These are phyloP conservation scores for Phalacrocorax carbo DNA, from an alignment of 2,113 vertebrate genomes.

Conservation along the genomic window DNA sequence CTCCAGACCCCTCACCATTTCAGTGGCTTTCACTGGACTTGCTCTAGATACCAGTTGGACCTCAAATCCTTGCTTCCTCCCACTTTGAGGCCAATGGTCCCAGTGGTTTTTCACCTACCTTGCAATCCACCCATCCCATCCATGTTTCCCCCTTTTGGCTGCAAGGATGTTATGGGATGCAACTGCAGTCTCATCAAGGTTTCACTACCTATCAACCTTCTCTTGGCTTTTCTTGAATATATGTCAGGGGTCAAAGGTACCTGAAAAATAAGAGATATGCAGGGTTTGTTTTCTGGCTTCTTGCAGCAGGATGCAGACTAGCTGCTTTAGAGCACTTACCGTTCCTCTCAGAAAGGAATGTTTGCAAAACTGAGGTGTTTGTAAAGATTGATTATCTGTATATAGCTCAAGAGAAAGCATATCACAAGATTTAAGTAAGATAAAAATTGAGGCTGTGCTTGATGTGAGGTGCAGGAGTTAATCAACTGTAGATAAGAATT, in stretches of 20 bases:
- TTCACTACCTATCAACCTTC: conserved; percentile 19
- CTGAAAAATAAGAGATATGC: not conserved
- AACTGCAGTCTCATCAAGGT: conserved; percentile 21
- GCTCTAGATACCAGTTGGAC: not conserved
- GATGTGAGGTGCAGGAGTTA: conserved; percentile 27
- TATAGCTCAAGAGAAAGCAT: conserved; percentile 15
- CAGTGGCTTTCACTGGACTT: not conserved
- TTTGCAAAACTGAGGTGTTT: conserved; percentile 29
- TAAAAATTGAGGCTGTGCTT: conserved; percentile 30
- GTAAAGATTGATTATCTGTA: conserved; percentile 36
- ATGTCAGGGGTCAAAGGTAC: not conserved
- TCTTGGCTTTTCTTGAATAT: not conserved
- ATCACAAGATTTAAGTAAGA: conserved; percentile 34
- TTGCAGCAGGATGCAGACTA: not conserved
- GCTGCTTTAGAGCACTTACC: not conserved
- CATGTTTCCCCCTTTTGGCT: not conserved
- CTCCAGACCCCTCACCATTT: not conserved
- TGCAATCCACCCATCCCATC: not conserved
- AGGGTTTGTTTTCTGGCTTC: not conserved
- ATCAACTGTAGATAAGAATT: conserved; percentile 50
- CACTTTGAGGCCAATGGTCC: fast-evolving
- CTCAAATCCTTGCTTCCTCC: not conserved
- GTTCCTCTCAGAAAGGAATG: not conserved
- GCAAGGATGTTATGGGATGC: not conserved
- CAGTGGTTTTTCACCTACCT: not conserved